Evolutionary conservation across 1,140 invertebrate species (phyloP).

Genomic region (Babylonia areolata): DNA sequence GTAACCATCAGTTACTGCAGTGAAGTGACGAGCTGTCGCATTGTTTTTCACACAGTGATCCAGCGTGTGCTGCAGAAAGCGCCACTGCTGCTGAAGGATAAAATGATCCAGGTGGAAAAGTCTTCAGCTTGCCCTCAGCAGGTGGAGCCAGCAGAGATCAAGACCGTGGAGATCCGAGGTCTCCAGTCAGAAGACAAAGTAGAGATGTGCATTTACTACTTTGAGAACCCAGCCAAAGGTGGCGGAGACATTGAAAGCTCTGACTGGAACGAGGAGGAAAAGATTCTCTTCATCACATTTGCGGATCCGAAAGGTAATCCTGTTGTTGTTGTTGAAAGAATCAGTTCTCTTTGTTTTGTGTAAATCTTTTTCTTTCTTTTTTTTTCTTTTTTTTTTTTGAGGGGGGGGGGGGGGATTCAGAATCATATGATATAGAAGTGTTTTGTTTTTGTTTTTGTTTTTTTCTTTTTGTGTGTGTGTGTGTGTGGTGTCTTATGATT

Average conservation of each 20-base stretch:
- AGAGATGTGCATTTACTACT: conserved; percentile 49
- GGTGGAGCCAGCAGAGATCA: not conserved
- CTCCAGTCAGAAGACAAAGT: not conserved
- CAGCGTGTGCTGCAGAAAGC: conserved; percentile 26
- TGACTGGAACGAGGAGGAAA: conserved; percentile 33
- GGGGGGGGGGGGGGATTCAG: too few relatives aligned
- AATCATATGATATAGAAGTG: too few relatives aligned
- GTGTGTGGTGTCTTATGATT: too few relatives aligned
- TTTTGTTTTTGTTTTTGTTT: too few relatives aligned
- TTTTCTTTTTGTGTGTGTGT: too few relatives aligned
- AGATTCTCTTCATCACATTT: conserved; percentile 48
- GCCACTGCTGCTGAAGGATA: conserved; percentile 32
- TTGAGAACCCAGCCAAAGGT: conserved; percentile 53
- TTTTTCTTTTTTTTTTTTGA: too few relatives aligned
- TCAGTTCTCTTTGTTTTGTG: too few relatives aligned
- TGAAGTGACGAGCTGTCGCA: too few relatives aligned
- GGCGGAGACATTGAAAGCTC: conserved; percentile 49
- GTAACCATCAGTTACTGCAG: too few relatives aligned
- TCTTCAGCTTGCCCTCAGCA: not conserved
- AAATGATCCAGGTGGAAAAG: conserved; percentile 22
- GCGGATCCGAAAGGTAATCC: conserved; percentile 46
- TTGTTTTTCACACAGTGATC: conserved; percentile 20
- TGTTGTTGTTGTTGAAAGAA: not conserved
- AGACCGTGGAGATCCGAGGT: conserved; percentile 22
- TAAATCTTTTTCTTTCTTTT: too few relatives aligned